A percentile compares a stretch with the other conserved stretches of the same genome.
phyloP scores from a whole-genome alignment of 2,797 vertebrate genomes.

The Tenualosa ilisha region DNA sequence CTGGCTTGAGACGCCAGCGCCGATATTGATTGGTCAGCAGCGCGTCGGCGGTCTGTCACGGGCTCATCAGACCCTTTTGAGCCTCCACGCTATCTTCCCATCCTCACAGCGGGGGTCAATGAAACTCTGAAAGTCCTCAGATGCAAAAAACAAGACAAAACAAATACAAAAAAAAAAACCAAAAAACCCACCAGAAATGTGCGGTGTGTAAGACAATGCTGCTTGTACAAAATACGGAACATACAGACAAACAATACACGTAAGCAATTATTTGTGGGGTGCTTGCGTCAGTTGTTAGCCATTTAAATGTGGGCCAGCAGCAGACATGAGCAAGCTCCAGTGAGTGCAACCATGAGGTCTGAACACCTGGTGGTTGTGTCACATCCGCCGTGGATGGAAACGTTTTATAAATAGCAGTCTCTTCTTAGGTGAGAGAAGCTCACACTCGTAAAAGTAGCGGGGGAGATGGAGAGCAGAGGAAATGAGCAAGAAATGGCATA shows the following conservation, averaged over 20 bases:
- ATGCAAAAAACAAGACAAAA: not conserved
- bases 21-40: conserved; percentile 60
- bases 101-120: conserved; percentile 6
- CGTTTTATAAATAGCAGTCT: conserved; percentile 72
- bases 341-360: not conserved
- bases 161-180: not conserved
- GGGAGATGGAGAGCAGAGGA: conserved; percentile 69
- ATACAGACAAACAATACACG: not conserved
- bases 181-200: not conserved
- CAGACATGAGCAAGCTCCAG: not conserved
- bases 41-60: conserved; percentile 30
- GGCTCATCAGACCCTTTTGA: conserved; percentile 25
- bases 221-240: not conserved
- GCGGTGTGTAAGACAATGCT: not conserved
- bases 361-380: conserved; percentile 51
- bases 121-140: not conserved
- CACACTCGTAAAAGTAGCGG: conserved; percentile 74
- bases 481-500: conserved; percentile 69
- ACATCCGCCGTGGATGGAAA: conserved; percentile 74
- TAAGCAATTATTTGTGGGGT: not conserved
- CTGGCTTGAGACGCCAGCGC: conserved; percentile 56
- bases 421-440: conserved; percentile 73
- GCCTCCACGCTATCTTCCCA: not conserved
- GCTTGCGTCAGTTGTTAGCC: not conserved
- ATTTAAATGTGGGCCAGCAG: not conserved